These are phyloP conservation scores for Lepidurus apus DNA, from an alignment of 1,140 invertebrate species.

Conservation along the genomic window DNA sequence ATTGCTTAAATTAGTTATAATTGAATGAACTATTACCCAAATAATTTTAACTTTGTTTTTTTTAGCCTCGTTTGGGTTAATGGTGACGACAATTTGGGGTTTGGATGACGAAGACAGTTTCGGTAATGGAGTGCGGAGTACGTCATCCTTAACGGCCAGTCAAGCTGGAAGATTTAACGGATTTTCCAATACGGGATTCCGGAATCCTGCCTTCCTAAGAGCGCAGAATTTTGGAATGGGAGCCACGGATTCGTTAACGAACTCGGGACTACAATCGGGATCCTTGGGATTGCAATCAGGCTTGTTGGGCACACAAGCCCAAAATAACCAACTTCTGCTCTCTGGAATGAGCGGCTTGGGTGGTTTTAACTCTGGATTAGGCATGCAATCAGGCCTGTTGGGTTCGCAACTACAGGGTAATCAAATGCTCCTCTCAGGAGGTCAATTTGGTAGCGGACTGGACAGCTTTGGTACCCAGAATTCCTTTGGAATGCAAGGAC, in stretches of 20 bases:
- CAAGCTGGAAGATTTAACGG: not conserved
- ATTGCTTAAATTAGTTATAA: too few species aligned
- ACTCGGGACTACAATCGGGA: not conserved
- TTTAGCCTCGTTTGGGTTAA: not conserved
- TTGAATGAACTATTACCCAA: too few species aligned
- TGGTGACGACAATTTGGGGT: not conserved
- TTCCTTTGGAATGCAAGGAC: not conserved
- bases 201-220: not conserved
- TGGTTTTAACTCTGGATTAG: not conserved
- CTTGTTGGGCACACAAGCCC: not conserved
- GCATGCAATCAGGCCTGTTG: not conserved
- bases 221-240: not conserved
- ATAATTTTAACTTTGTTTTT: not conserved
- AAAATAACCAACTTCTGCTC: not conserved
- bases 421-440: not conserved
- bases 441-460: not conserved
- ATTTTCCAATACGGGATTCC: not conserved
- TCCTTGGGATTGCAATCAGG: not conserved
- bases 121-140: not conserved
- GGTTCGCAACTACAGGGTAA: not conserved
- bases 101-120: not conserved
- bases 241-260: not conserved
- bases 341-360: not conserved
- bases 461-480: not conserved
- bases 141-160: not conserved